A percentile compares a stretch with the other conserved stretches of the same genome.
phyloP scores from a whole-genome alignment of 2,888 invertebrate genomes.

The Trisateles emortualis region DNA sequence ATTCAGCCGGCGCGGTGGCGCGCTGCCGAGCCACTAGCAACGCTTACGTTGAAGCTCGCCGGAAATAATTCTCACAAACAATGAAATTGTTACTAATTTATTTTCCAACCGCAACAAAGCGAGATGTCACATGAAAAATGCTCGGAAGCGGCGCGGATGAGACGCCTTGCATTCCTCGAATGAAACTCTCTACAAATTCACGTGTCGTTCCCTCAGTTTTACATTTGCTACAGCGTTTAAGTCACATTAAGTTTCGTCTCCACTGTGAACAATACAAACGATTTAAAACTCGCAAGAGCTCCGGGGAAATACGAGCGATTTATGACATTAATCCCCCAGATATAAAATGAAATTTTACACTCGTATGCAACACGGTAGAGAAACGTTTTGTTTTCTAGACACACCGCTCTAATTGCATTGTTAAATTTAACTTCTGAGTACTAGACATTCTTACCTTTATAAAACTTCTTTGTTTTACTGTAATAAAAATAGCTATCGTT shows the following conservation, averaged over 20 bases:
- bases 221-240: conserved; percentile 75
- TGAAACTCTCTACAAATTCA: conserved; percentile 70
- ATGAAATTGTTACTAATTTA: conserved; percentile 87
- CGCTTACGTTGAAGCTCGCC: conserved; percentile 50
- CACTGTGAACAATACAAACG: conserved; percentile 72
- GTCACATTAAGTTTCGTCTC: conserved; percentile 78
- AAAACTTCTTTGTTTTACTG: conserved; percentile 25
- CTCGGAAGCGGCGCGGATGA: conserved; percentile 69
- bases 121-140: conserved; percentile 86
- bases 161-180: conserved; percentile 77
- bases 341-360: conserved; percentile 73
- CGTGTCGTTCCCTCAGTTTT: conserved; percentile 72
- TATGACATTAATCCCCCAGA: conserved; percentile 76
- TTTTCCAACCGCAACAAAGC: conserved; percentile 85
- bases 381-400: conserved; percentile 65
- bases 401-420: conserved; percentile 68
- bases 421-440: conserved; percentile 53
- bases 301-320: conserved; percentile 69
- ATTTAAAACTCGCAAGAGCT: conserved; percentile 70
- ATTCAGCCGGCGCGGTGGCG: conserved; percentile 28
- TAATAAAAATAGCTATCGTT: conserved; percentile 22
- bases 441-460: conserved; percentile 41
- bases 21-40: conserved; percentile 30
- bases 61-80: conserved; percentile 82
- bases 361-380: conserved; percentile 61